Percentiles rank a stretch among this genome's conserved stretches.
phyloP scores from a whole-genome alignment of 92 coral and sea anemone species.

The Heteractis magnifica region DNA sequence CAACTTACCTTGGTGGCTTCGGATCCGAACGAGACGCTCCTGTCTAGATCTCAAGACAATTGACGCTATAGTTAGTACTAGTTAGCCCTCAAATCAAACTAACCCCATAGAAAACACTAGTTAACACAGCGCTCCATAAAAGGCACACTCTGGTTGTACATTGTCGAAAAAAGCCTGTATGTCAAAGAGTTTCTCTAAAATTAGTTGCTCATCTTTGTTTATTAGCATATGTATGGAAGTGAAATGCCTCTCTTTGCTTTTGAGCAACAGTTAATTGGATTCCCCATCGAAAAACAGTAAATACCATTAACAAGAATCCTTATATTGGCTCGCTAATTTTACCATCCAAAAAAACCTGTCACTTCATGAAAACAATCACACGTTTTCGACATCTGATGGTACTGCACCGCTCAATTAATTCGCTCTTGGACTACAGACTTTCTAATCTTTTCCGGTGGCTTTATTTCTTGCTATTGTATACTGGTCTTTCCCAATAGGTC shows the following conservation, averaged over 20 bases:
- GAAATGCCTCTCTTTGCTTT: constrained; percentile 4
- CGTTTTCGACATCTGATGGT: constrained; percentile 1
- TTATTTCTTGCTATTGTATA: neutral
- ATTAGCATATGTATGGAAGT: constrained; percentile 13
- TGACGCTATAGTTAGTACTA: neutral
- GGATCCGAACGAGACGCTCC: neutral
- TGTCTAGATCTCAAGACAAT: neutral
- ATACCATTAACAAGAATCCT: constrained; percentile 18
- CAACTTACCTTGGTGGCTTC: neutral
- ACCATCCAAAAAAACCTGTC: neutral
- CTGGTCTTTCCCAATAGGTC: constrained; percentile 10
- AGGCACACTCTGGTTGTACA: neutral
- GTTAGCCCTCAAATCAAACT: neutral
- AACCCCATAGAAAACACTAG: neutral
- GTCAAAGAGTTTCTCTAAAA: neutral
- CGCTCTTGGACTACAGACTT: constrained; percentile 13
- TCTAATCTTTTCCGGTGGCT: constrained; percentile 34
- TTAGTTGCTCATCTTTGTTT: constrained; percentile 7
- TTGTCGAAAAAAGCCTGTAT: neutral
- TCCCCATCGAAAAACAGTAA: constrained; percentile 26
- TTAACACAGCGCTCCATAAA: constrained; percentile 1
- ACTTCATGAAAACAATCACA: constrained; percentile 7
- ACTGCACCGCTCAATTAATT: constrained; percentile 21
- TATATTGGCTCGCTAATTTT: constrained; percentile 5
- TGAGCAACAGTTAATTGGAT: constrained; percentile 23